Conservation (phyloP, 2,113 vertebrate genomes). For the Engraulis encrasicolus region DNA sequence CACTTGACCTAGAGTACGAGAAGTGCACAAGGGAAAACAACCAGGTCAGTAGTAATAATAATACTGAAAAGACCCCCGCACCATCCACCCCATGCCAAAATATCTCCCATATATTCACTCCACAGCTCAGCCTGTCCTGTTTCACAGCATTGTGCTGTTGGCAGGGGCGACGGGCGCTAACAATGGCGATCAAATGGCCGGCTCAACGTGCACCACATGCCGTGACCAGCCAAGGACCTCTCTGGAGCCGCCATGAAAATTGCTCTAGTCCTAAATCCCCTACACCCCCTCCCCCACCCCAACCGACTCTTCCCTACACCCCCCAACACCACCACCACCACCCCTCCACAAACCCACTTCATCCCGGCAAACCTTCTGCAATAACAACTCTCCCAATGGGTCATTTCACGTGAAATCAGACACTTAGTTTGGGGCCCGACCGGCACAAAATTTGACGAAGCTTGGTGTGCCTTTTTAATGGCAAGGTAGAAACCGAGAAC, state of each 20-base stretch:
- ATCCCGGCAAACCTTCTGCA: background rate
- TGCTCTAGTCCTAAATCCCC: background rate
- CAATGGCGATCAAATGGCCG: slow-evolving; percentile 6
- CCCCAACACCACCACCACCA: too few species aligned
- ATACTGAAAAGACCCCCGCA: background rate
- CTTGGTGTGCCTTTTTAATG: too few species aligned
- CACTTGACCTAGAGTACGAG: background rate
- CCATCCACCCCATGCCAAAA: background rate
- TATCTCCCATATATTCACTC: slow-evolving; percentile 6
- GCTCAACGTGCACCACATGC: slow-evolving; percentile 16
- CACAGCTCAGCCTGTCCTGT: background rate
- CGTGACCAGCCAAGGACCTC: slow-evolving; percentile 4
- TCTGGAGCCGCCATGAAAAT: background rate
- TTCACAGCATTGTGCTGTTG: background rate
- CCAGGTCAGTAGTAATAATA: background rate
- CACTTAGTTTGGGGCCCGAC: too few species aligned
- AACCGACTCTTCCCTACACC: too few species aligned
- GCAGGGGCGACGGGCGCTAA: background rate
- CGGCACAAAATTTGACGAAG: too few species aligned
- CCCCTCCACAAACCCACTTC: too few species aligned
- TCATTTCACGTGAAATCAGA: too few species aligned
- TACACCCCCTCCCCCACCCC: background rate
- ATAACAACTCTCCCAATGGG: slow-evolving; percentile 14
- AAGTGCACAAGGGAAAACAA: background rate
- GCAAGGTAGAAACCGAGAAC: too few species aligned